Base-by-base conservation (phyloP, 2,113 vertebrate species). In the Brachypteracias leptosomus region DNA sequence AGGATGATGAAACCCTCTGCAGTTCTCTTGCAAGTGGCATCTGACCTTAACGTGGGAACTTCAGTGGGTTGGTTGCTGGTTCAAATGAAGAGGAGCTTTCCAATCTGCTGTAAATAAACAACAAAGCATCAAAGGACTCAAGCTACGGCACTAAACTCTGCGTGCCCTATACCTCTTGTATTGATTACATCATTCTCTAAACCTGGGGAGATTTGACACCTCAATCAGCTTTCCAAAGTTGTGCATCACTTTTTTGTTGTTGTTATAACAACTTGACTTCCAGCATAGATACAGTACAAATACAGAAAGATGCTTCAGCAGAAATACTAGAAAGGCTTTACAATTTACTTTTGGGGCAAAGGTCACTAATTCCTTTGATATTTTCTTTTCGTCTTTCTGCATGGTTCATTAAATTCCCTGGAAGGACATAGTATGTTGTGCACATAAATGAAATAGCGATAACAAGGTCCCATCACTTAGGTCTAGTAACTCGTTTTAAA, bases 351-450 rank as follows among this genome's bases (percentile, higher is more conserved):
- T 80, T 38, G 46, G 67, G 82, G 78, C 85, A 95, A 62, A 20
- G 82, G 84, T 98, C 95, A 89, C 33, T 91, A 86, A 83, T 62
- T 97, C 77, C 90, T 94, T 97, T 96, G 95, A 91, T 97, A 84
- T 90, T 94, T 96, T 90, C 83, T 96, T 89, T 78, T 95, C 62
- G 90, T 93, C 70, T 73, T 91, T 65, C 58, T 94, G 17, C 85
- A 91, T 40, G 96, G 94, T 89, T 95, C 95, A 95, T 97, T 97
- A 95, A 78, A 81, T 96, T 96, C 91, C 57, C 87, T 93, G 87
- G 94, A 89, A 82, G 81, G 65, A 91, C 16, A 3, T 28, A 85
- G 38, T 86, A 51, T 80, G 73, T 92, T 97, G 89, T 85, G 42
- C 58, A 88, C 72, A 71, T 95, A 97, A 95, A 97, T 94, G 77